phyloP scores from a whole-genome alignment of 2,888 invertebrate species.

The Apomyelois bistriatella region DNA sequence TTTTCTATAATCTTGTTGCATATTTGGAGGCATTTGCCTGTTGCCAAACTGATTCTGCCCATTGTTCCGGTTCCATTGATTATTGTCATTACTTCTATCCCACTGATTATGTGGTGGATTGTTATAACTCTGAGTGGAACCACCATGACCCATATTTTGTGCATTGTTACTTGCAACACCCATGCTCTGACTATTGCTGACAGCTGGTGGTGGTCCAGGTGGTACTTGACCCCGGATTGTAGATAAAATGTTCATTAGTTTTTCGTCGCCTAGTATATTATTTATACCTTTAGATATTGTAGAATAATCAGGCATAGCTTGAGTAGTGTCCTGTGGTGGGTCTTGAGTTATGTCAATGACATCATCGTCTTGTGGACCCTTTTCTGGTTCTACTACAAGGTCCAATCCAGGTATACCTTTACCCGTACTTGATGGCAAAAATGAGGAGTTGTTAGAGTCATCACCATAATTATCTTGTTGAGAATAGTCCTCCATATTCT shows the following conservation, averaged over 20 bases:
- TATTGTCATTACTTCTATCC: constrained; percentile 27
- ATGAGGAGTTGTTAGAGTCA: constrained; percentile 37
- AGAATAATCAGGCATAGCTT: constrained; percentile 68
- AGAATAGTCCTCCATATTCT: constrained; percentile 29
- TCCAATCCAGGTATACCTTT: constrained; percentile 87
- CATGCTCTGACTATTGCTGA: not conserved
- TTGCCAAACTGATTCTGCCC: constrained; percentile 35
- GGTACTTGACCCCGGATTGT: constrained; percentile 47
- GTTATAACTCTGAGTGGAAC: constrained; percentile 20
- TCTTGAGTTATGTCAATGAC: constrained; percentile 60
- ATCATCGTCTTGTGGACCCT: constrained; percentile 32
- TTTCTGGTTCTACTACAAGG: constrained; percentile 77
- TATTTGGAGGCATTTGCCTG: constrained; percentile 29
- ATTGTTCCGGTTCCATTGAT: constrained; percentile 23
- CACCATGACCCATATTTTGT: constrained; percentile 19
- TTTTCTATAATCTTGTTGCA: constrained; percentile 15
- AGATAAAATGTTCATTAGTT: constrained; percentile 81
- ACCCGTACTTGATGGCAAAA: constrained; percentile 48
- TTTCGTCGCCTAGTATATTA: constrained; percentile 82
- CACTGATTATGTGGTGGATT: constrained; percentile 35
- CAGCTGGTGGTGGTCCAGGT: not conserved
- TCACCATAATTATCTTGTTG: constrained; percentile 21
- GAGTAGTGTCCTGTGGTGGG: constrained; percentile 15
- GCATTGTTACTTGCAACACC: constrained; percentile 6
- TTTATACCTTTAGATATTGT: constrained; percentile 82